Conservation (phyloP, 2,797 vertebrate species). For the Glossophaga mutica region DNA sequence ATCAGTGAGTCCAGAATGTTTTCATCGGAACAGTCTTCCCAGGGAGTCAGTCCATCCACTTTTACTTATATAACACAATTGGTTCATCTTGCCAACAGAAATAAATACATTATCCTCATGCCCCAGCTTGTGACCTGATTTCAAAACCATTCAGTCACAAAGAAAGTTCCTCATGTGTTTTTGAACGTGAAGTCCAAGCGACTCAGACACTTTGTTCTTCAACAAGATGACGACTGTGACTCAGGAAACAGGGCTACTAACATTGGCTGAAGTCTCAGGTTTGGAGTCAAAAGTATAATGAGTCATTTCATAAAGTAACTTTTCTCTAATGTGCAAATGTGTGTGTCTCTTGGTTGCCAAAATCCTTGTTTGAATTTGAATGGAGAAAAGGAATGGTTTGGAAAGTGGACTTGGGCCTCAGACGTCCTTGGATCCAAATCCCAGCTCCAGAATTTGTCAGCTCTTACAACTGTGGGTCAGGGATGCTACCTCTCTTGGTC, state of each 20-base stretch:
- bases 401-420: not conserved
- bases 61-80: slow-evolving; percentile 67
- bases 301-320: not conserved
- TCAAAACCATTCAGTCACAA: slow-evolving; percentile 67
- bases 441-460: not conserved
- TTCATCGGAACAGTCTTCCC: slow-evolving; percentile 19
- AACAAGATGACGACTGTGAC: not conserved
- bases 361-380: not conserved
- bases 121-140: slow-evolving; percentile 68
- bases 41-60: slow-evolving; percentile 64
- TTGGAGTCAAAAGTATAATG: not conserved
- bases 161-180: slow-evolving; percentile 37
- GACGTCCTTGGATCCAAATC: not conserved
- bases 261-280: not conserved
- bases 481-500: rapidly evolving
- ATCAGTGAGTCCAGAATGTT: slow-evolving; percentile 63
- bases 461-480: not conserved
- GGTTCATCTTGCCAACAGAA: slow-evolving; percentile 47
- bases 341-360: not conserved
- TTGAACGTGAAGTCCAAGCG: slow-evolving; percentile 50
- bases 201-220: not conserved
- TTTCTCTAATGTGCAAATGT: not conserved
- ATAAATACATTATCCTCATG: slow-evolving; percentile 32
- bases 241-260: not conserved
- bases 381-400: not conserved